Conservation (phyloP, 1,140 invertebrate species). For the Hycleus cichorii region DNA sequence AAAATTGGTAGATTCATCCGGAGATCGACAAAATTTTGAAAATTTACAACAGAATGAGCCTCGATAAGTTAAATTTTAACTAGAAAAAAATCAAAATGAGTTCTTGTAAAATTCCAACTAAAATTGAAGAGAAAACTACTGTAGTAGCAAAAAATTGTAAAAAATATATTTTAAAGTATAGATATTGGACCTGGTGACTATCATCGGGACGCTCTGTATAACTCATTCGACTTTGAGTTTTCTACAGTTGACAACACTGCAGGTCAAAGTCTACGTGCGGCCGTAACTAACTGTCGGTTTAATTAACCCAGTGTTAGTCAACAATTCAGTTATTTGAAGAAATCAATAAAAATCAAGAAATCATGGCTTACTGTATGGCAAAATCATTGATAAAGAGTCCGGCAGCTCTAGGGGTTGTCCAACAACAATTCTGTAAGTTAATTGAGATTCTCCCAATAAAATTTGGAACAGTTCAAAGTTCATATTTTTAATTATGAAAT, state of each 20-base stretch:
- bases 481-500: conserved; percentile 7
- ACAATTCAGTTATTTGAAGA: neutral
- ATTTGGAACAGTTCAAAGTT: conserved; percentile 6
- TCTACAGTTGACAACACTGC: conserved; percentile 10
- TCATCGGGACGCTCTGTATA: neutral
- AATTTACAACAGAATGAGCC: too few species aligned
- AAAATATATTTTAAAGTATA: too few species aligned
- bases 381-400: conserved; percentile 33
- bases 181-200: too few species aligned
- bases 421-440: conserved; percentile 29
- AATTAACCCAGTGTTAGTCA: too few species aligned
- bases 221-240: neutral
- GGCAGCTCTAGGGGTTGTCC: conserved; percentile 16
- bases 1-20: too few species aligned
- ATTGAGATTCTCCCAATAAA: neutral
- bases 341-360: neutral
- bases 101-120: too few species aligned
- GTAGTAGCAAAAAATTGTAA: too few species aligned
- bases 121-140: too few species aligned
- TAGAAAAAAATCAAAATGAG: too few species aligned
- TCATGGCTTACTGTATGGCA: conserved; percentile 30
- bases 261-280: conserved; percentile 15
- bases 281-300: neutral
- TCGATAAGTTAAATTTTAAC: too few species aligned
- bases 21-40: too few species aligned